These are phyloP conservation scores for Philypnodon macrostomus DNA, from an alignment of 2,797 vertebrate genomes.

Conservation along the genomic window DNA sequence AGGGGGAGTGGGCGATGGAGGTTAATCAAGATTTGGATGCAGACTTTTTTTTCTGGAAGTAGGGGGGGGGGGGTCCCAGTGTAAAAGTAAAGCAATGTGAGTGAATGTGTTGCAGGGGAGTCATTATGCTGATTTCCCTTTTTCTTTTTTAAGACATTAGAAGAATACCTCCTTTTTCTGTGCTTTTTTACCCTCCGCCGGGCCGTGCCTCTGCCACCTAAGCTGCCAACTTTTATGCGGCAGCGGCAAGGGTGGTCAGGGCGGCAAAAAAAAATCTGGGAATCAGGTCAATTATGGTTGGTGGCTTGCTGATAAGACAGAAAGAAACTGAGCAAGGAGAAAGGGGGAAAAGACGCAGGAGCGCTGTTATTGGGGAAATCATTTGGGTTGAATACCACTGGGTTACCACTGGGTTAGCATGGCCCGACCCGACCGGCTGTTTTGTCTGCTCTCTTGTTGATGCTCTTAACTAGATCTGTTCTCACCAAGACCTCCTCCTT, in stretches of 20 bases:
- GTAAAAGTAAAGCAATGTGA: constrained; percentile 59
- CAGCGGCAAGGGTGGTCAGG: constrained; percentile 79
- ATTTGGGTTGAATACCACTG: constrained; percentile 46
- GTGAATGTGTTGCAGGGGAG: constrained; percentile 80
- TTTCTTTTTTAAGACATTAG: constrained; percentile 79
- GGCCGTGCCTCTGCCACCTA: constrained; percentile 78
- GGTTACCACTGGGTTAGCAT: constrained; percentile 49
- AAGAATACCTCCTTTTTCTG: constrained; percentile 78
- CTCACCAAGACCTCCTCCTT: constrained; percentile 70
- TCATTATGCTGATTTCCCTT: constrained; percentile 86
- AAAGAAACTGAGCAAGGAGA: constrained; percentile 55
- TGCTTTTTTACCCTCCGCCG: constrained; percentile 65
- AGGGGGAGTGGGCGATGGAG: constrained; percentile 70
- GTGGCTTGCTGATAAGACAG: constrained; percentile 74
- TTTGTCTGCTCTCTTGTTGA: constrained; percentile 71
- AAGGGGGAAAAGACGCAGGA: constrained; percentile 43
- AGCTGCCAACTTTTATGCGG: constrained; percentile 82
- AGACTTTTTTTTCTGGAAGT: constrained; percentile 49
- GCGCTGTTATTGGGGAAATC: constrained; percentile 52
- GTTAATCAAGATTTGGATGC: constrained; percentile 83
- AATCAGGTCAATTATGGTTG: constrained; percentile 84
- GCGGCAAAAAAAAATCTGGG: constrained; percentile 81
- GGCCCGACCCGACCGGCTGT: constrained; percentile 64
- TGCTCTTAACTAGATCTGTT: constrained; percentile 75
- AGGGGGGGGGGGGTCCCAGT: constrained; percentile 67